Percentiles rank a stretch among this genome's conserved stretches.
Evolutionary conservation across 37 sponge, comb jelly and placozoan genomes (phyloP).

Genomic region (Cliona cf. orientalis): DNA sequence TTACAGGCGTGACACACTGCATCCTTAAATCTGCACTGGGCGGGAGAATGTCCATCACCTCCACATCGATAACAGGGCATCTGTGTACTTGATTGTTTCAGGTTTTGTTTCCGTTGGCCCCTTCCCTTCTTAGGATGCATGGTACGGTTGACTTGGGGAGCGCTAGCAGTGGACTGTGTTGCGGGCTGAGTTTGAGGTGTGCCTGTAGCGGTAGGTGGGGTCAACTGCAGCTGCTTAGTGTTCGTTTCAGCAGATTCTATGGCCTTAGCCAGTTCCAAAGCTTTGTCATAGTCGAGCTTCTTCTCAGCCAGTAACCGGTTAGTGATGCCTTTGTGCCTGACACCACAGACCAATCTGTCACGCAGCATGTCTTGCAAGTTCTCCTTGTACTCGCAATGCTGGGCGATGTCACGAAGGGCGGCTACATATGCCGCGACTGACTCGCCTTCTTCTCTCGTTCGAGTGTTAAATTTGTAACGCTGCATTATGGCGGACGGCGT

Average conservation of each 20-base stretch:
- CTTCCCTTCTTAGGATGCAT: no score
- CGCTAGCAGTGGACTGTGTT: no score
- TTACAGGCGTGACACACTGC: slow-evolving; percentile 3
- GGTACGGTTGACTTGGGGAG: no score
- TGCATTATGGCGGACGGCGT: no score
- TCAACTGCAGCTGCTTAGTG: slow-evolving; percentile 1
- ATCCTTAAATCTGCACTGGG: slow-evolving; percentile 13
- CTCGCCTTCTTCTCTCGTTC: slow-evolving; percentile 4
- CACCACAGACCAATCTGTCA: background rate
- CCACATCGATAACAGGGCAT: background rate
- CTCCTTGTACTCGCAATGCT: slow-evolving; percentile 1
- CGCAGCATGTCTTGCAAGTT: no score
- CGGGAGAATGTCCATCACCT: background rate
- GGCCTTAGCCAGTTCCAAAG: slow-evolving; percentile 8
- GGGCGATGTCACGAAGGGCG: background rate
- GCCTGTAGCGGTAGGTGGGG: no score
- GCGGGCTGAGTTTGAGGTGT: no score
- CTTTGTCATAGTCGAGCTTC: background rate
- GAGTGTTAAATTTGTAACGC: slow-evolving; percentile 6
- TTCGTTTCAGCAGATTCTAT: slow-evolving; percentile 12
- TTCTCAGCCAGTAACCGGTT: background rate
- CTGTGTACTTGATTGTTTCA: no score
- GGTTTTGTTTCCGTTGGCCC: no score
- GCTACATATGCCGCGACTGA: slow-evolving; percentile 18
- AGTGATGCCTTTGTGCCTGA: background rate